phyloP scores from a whole-genome alignment of 1,140 invertebrate genomes.

The Pygmarrhopalites habei region DNA sequence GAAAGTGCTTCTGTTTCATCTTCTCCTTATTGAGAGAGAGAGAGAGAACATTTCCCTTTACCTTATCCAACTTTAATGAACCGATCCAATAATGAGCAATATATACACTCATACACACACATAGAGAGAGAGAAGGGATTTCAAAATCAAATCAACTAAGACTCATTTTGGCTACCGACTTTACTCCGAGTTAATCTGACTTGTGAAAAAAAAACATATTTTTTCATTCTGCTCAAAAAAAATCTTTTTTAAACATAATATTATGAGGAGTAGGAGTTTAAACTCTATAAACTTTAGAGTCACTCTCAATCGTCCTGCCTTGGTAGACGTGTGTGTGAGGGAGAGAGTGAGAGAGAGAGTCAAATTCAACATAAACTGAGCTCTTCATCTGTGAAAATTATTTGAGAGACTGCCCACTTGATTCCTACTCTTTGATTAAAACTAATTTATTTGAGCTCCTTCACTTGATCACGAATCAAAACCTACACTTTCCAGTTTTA shows the following conservation, averaged over 20 bases:
- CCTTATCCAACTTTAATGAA: conserved; percentile 11
- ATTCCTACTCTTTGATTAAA: conserved; percentile 2
- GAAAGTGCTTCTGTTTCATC: conserved; percentile 7
- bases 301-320: neutral
- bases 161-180: neutral
- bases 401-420: conserved; percentile 1
- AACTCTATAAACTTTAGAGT: no score
- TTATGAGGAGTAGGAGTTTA: no score
- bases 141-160: conserved; percentile 2
- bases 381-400: neutral
- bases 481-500: no score
- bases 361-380: neutral
- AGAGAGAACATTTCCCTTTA: conserved; percentile 5
- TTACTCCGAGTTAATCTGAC: no score
- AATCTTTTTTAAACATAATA: no score
- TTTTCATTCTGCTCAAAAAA: no score
- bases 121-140: no score
- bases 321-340: no score
- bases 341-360: neutral
- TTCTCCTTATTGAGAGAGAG: neutral
- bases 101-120: no score
- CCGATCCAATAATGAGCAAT: conserved; percentile 1
- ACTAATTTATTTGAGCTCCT: conserved; percentile 5
- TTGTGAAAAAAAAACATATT: no score
- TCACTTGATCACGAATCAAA: no score